phyloP scores from a whole-genome alignment of 2,888 invertebrate species.

The Mimachlamys varia region DNA sequence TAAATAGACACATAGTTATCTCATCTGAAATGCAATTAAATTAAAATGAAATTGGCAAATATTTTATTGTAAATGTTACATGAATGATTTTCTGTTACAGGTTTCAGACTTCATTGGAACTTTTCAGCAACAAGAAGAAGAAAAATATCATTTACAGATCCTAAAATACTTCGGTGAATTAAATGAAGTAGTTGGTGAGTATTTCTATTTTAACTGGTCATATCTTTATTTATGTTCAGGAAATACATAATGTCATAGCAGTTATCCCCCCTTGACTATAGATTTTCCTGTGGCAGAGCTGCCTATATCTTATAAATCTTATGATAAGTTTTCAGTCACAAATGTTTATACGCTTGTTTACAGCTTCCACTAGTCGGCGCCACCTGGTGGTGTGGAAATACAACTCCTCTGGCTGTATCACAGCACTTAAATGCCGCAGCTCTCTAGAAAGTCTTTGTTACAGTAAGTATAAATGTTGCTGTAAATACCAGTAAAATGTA shows the following conservation, averaged over 20 bases:
- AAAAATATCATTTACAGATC: slow-evolving; percentile 78
- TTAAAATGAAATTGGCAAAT: neutral
- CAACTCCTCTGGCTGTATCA: slow-evolving; percentile 79
- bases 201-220: neutral
- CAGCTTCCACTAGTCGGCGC: slow-evolving; percentile 79
- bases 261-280: neutral
- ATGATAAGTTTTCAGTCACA: no score
- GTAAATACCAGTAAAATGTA: no score
- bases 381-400: slow-evolving; percentile 80
- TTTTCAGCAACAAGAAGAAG: slow-evolving; percentile 78
- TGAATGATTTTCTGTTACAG: slow-evolving; percentile 57
- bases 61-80: neutral
- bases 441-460: slow-evolving; percentile 78
- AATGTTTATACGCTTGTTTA: slow-evolving; percentile 45
- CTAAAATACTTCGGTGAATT: slow-evolving; percentile 78
- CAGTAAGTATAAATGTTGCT: slow-evolving; percentile 69
- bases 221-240: neutral
- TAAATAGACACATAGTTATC: no score
- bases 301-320: no score
- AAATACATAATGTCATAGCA: no score
- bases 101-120: slow-evolving; percentile 80
- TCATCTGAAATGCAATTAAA: no score
- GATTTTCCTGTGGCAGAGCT: neutral
- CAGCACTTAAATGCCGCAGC: slow-evolving; percentile 75
- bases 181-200: slow-evolving; percentile 78